Conservation (phyloP, 2,797 vertebrate species). For the Aphelocoma californica region DNA sequence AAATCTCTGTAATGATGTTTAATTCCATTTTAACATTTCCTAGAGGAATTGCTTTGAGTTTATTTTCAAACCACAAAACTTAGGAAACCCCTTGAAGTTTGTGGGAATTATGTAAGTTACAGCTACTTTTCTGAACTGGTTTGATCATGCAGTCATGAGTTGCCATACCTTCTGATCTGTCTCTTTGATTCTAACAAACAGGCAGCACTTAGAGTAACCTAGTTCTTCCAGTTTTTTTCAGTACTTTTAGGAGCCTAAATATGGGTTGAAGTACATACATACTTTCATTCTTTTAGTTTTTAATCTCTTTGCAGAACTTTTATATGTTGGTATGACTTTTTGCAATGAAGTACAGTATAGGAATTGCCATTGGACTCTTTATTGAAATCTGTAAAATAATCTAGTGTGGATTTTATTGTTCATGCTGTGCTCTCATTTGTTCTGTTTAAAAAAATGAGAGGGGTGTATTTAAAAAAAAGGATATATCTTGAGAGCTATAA, state of each 20-base stretch:
- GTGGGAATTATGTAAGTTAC: neutral
- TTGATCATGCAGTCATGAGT: neutral
- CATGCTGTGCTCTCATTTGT: neutral
- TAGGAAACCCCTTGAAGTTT: constrained; percentile 5
- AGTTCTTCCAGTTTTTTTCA: neutral
- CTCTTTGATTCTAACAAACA: neutral
- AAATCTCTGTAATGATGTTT: constrained; percentile 71
- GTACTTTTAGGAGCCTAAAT: neutral
- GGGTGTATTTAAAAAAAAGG: neutral
- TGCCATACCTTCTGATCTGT: neutral
- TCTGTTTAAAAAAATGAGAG: neutral
- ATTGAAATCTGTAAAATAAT: neutral
- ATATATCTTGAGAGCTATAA: neutral
- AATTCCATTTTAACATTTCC: constrained; percentile 69
- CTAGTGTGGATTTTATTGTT: neutral
- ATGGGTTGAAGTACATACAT: neutral
- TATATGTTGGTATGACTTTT: neutral
- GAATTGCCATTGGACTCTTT: neutral
- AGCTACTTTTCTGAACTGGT: neutral
- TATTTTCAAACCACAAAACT: constrained; percentile 49
- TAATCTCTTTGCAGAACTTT: neutral
- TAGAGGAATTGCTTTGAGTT: constrained; percentile 45
- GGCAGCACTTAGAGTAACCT: neutral
- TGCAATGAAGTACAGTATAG: neutral
- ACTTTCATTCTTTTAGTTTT: neutral